phyloP scores from a whole-genome alignment of 2,888 invertebrate genomes.

The Opisthograptis luteolata region DNA sequence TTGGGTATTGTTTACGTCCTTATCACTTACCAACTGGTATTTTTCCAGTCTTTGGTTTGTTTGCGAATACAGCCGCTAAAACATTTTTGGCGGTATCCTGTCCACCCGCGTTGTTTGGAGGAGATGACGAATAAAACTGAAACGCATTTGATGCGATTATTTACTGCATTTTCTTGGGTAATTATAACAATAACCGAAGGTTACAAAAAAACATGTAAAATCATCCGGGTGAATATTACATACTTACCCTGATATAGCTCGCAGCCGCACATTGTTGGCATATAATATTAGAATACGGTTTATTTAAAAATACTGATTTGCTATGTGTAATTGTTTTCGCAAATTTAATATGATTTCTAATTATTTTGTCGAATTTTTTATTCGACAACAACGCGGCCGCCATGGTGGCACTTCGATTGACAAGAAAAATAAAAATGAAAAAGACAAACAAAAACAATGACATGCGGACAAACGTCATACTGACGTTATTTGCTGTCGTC shows the following conservation, averaged over 20 bases:
- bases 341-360: conserved; percentile 66
- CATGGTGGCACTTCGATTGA: conserved; percentile 71
- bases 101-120: conserved; percentile 52
- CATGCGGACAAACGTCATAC: too few relatives aligned
- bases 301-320: conserved; percentile 58
- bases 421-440: too few relatives aligned
- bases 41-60: conserved; percentile 79
- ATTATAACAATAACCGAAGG: conserved; percentile 11
- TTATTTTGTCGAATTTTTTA: conserved; percentile 67
- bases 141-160: conserved; percentile 37
- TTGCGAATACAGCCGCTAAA: conserved; percentile 77
- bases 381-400: conserved; percentile 73
- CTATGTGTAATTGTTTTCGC: conserved; percentile 51
- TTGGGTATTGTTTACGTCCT: neutral
- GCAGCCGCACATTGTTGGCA: conserved; percentile 67
- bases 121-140: conserved; percentile 64
- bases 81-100: conserved; percentile 78
- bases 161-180: conserved; percentile 5
- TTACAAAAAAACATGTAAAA: neutral
- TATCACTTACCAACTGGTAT: conserved; percentile 76
- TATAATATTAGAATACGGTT: conserved; percentile 59
- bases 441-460: too few relatives aligned
- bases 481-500: too few relatives aligned
- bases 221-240: conserved; percentile 11
- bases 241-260: conserved; percentile 66